A percentile compares a stretch with the other conserved stretches of the same genome.
These are phyloP conservation scores for Cavia porcellus DNA, from an alignment of 2,113 vertebrate species.

Conservation along the genomic window DNA sequence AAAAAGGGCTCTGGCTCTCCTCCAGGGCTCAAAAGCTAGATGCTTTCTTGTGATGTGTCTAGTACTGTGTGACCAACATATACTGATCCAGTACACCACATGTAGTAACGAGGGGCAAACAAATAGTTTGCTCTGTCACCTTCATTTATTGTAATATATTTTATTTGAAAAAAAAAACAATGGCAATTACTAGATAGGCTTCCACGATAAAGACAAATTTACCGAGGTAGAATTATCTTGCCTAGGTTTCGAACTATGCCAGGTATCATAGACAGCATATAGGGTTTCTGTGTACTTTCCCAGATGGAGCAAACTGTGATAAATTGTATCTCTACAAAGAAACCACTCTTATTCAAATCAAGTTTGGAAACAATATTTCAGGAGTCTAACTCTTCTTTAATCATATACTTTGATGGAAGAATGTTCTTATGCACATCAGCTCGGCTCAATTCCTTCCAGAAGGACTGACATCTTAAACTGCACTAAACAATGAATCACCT, in stretches of 20 bases:
- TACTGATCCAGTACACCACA: background rate
- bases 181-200: background rate
- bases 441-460: constrained; percentile 84
- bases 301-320: constrained; percentile 77
- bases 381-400: constrained; percentile 87
- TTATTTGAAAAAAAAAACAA: background rate
- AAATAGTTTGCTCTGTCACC: background rate
- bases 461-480: constrained; percentile 88
- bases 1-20: background rate
- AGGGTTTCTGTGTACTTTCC: constrained; percentile 52
- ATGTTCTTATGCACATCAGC: constrained; percentile 84
- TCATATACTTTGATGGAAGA: constrained; percentile 86
- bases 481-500: constrained; percentile 88
- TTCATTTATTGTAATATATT: background rate
- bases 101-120: background rate
- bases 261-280: constrained; percentile 16
- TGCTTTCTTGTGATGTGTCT: background rate
- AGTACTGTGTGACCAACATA: background rate
- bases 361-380: constrained; percentile 85
- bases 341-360: constrained; percentile 83
- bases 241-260: background rate
- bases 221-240: background rate
- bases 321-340: constrained; percentile 84
- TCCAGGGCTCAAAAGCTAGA: background rate
- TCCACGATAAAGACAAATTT: background rate